phyloP scores from a whole-genome alignment of 2,113 vertebrate genomes.

The Albula glossodonta region DNA sequence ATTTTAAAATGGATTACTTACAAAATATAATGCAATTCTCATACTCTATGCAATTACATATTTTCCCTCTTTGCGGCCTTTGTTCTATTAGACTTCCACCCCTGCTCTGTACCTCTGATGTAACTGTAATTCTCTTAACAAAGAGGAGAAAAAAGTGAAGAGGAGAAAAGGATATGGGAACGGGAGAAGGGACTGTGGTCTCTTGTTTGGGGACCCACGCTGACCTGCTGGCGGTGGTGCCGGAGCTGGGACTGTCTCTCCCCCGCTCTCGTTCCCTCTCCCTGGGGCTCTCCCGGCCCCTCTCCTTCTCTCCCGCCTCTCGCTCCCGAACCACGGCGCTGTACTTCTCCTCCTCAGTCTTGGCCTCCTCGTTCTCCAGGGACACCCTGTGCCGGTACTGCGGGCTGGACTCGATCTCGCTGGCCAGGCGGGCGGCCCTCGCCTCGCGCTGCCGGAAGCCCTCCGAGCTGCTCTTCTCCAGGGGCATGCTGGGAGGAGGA shows the following conservation, averaged over 20 bases:
- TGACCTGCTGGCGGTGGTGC: slow-evolving; percentile 54
- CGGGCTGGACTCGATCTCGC: slow-evolving; percentile 84
- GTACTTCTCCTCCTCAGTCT: slow-evolving; percentile 84
- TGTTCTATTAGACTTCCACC: no score
- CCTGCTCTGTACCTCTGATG: no score
- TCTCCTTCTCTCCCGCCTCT: slow-evolving; percentile 61
- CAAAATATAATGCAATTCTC: no score
- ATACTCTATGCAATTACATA: no score
- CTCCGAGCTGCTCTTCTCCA: slow-evolving; percentile 83
- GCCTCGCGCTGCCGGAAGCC: slow-evolving; percentile 81
- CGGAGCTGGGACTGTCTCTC: slow-evolving; percentile 44
- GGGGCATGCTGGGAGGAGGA: slow-evolving; percentile 68
- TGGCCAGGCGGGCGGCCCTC: slow-evolving; percentile 79
- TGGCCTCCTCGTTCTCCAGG: slow-evolving; percentile 85
- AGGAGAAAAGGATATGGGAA: no score
- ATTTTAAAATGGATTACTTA: no score
- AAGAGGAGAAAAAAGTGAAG: no score
- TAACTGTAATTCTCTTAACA: no score
- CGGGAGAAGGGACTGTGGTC: no score
- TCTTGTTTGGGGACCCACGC: not conserved
- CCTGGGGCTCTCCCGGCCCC: slow-evolving; percentile 65
- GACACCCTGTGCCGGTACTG: slow-evolving; percentile 80
- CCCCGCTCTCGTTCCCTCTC: slow-evolving; percentile 53
- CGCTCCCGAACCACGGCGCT: slow-evolving; percentile 78
- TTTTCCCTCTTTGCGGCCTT: no score